Evolutionary conservation across 2,797 vertebrate genomes (phyloP).

Genomic region (Takifugu rubripes): DNA sequence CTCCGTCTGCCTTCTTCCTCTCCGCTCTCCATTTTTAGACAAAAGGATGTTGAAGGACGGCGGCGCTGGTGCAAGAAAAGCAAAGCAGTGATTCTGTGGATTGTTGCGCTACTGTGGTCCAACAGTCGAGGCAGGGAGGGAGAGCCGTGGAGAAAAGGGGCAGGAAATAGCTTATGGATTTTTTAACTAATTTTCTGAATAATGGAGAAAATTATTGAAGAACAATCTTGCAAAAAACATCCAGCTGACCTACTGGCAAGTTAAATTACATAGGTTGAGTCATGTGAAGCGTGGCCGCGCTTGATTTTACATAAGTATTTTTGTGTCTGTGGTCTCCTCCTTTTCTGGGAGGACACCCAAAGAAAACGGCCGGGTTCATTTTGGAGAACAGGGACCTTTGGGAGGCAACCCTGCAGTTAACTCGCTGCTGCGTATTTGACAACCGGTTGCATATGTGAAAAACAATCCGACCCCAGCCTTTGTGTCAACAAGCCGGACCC

Average conservation of each 20-base stretch:
- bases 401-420: slow-evolving; percentile 49
- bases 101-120: slow-evolving; percentile 47
- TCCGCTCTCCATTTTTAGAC: slow-evolving; percentile 60
- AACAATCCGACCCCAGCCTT: slow-evolving; percentile 57
- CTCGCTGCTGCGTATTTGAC: slow-evolving; percentile 64
- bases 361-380: slow-evolving; percentile 52
- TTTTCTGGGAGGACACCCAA: slow-evolving; percentile 61
- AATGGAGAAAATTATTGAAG: background rate
- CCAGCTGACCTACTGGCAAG: slow-evolving; percentile 3
- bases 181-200: slow-evolving; percentile 1
- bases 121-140: slow-evolving; percentile 23
- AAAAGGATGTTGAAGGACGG: slow-evolving; percentile 37
- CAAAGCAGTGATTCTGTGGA: slow-evolving; percentile 42
- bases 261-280: slow-evolving; percentile 8
- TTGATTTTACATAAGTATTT: slow-evolving; percentile 44
- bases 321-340: slow-evolving; percentile 49
- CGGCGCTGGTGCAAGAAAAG: slow-evolving; percentile 32
- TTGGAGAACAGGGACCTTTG: slow-evolving; percentile 35
- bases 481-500: slow-evolving; percentile 59
- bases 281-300: slow-evolving; percentile 7
- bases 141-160: slow-evolving; percentile 9
- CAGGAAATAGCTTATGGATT: slow-evolving; percentile 3
- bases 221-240: background rate
- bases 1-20: slow-evolving; percentile 14
- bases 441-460: slow-evolving; percentile 61